Evolutionary conservation across 2,888 invertebrate species (phyloP), one percentile per base, ranked within the genome.

Genomic region (Dyspetes luteomarginatus): DNA sequence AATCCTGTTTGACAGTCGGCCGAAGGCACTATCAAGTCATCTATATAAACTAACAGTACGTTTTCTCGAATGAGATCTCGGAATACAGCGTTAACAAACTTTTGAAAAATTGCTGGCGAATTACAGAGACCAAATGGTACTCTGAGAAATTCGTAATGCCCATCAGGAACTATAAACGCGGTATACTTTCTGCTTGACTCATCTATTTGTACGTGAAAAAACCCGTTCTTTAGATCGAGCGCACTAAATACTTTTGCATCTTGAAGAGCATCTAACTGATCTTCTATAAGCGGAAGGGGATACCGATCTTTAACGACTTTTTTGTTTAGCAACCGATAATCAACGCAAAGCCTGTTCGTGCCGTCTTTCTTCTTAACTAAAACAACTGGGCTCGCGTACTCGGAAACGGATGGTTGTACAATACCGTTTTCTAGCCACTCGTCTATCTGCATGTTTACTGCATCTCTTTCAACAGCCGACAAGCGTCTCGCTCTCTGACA

Each of bases 271-370:
- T 83, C 78, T 2, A 81, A 7, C 58, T 83, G 75, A 19, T 78
- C 78, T 43, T 81, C 78, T 0, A 83, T 78, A 7, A 83, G 36
- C 26, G 84, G 82, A 43, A 82, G 62, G 5, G 83, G 82, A 55
- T 80, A 82, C 5, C 82, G 74, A 52, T 86, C 85, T 77, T 85
- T 86, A 4, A 86, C 60, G 0, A 89, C 86, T 79, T 88, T 87
- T 45, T 81, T 78, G 78, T 92, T 92, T 0, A 92, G 52, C 22
- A 79, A 72, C 12, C 92, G 71, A 71, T 89, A 93, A 75, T 92
- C 91, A 0, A 92, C 86, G 76, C 91, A 92, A 4, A 87, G 45
- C 17, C 86, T 71, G 1, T 72, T 55, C 7, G 73, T 0, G 3
- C 85, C 84, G 4, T 83, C 78, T 74, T 87, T 87, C 60, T 87